These are phyloP conservation scores for Myotis pilosus DNA, from an alignment of 2,797 vertebrate genomes.

Conservation along the genomic window DNA sequence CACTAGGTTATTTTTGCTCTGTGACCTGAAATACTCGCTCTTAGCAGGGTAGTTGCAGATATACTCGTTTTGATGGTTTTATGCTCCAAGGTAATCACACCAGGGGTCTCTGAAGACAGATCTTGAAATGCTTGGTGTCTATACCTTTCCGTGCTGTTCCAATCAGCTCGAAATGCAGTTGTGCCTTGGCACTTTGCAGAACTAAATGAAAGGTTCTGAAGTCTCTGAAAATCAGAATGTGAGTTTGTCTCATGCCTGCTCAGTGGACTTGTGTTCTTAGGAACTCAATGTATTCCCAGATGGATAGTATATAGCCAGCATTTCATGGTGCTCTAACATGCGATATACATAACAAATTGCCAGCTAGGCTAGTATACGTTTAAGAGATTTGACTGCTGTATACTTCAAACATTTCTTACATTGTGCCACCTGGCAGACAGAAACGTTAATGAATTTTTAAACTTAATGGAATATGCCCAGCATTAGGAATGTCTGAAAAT, in stretches of 20 bases:
- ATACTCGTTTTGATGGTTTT: neutral
- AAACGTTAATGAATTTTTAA: conserved; percentile 79
- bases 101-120: neutral
- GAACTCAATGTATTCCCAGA: conserved; percentile 60
- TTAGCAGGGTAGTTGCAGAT: neutral
- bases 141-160: neutral
- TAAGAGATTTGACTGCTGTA: conserved; percentile 79
- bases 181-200: conserved; percentile 9
- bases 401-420: conserved; percentile 76
- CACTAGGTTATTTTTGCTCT: neutral
- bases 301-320: conserved; percentile 59
- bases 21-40: neutral
- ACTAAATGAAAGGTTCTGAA: neutral
- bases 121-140: neutral
- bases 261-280: conserved; percentile 62
- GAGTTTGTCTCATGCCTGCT: conserved; percentile 62
- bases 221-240: conserved; percentile 60
- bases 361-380: conserved; percentile 67
- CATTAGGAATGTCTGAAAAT: conserved; percentile 74
- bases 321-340: conserved; percentile 63
- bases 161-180: conserved; percentile 27
- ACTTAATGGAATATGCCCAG: conserved; percentile 74
- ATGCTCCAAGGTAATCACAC: neutral
- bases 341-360: conserved; percentile 71
- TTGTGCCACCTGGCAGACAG: conserved; percentile 73